Evolutionary conservation across 1,140 invertebrate species (phyloP), one percentile per base, ranked within the genome.

Genomic region (Papilio machaon): DNA sequence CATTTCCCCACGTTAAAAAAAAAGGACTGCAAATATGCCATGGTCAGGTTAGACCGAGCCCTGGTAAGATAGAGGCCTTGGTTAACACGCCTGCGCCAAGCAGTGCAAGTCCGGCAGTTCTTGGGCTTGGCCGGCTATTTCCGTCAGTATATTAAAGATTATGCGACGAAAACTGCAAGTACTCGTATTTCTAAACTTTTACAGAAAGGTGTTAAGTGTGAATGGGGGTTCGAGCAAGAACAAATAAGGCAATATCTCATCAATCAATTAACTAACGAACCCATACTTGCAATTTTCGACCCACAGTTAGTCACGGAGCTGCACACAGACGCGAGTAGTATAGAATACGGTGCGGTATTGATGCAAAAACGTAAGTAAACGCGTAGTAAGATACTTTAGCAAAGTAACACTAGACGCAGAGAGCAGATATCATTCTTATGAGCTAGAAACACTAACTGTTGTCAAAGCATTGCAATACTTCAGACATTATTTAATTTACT

Each of bases 61-160:
- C 70, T 23, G 11, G 35, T 9, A 86, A 86, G 80, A 30, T 82
- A 3, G 46, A 82, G 11, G 85, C 85, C 6, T 60, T 87, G 4
- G 54, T 82, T 38, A 83, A 85, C 4, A 82, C 86, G 2, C 74
- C 80, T 35, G 64, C 30, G 5, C 86, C 85, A 47, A 19, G 17
- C 8, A 84, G 78, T 52, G 82, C 74, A 87, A 79, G 82, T 87
- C 11, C 73, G 86, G 15, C 83, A 87, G 30, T 82, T 87, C 60
- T 70, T 84, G 35, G 83, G 86, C 2, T 80, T 84, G 5, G 83
- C 82, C 11, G 82, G 85, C n/a, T 87, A 84, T 75, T 84, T 85
- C 60, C 38, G 80, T 10, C 80, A 82, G 38, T 84, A 82, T 70
- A 83, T 84, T 35, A 75, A 80, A 38, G 58, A 80, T 49, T 85